Conservation (phyloP, 2,888 invertebrate genomes). For the Euzophera pinguis region DNA sequence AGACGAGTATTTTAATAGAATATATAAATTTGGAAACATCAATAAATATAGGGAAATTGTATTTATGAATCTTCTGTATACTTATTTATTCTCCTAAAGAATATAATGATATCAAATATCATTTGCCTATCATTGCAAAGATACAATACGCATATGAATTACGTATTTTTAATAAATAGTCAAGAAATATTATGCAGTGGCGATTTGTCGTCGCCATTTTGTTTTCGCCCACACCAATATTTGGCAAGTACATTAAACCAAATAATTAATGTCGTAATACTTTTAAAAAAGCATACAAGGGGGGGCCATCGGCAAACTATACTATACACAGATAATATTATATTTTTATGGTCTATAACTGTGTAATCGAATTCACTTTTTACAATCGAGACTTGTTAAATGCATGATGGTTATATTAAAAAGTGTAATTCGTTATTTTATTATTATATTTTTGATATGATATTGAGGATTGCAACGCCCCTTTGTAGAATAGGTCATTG, state of each 20-base stretch:
- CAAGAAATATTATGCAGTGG: neutral
- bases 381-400: slow-evolving; percentile 30
- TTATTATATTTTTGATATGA: slow-evolving; percentile 28
- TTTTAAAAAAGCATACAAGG: slow-evolving; percentile 47
- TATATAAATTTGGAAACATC: neutral
- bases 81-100: neutral
- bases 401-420: slow-evolving; percentile 34
- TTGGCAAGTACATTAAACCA: slow-evolving; percentile 54
- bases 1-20: neutral
- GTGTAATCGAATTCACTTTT: slow-evolving; percentile 38
- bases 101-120: neutral
- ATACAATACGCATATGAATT: neutral
- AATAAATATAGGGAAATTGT: neutral
- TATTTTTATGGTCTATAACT: slow-evolving; percentile 56
- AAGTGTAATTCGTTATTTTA: slow-evolving; percentile 30
- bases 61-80: neutral
- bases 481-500: slow-evolving; percentile 18
- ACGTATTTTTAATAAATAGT: slow-evolving; percentile 11
- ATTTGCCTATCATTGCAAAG: neutral
- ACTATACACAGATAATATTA: slow-evolving; percentile 52
- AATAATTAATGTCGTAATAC: slow-evolving; percentile 35
- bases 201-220: neutral
- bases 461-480: slow-evolving; percentile 26
- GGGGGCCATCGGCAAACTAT: slow-evolving; percentile 44
- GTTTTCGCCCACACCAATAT: slow-evolving; percentile 60